A percentile compares a stretch with the other conserved stretches of the same genome.
Conservation (phyloP, 2,113 vertebrate species). For the Tautogolabrus adspersus region DNA sequence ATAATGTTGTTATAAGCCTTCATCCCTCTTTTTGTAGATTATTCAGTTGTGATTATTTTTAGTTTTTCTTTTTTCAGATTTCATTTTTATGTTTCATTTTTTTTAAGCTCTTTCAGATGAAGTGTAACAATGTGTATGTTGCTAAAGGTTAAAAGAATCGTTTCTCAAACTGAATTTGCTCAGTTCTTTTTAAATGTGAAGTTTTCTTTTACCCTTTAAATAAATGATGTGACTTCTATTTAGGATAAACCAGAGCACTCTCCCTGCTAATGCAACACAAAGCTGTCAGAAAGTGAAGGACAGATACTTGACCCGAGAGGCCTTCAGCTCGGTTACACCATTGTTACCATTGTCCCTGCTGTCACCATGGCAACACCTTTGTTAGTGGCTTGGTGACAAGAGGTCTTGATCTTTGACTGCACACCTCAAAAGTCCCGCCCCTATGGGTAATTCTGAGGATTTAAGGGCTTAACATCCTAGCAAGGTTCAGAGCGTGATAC, state of each 20-base stretch:
- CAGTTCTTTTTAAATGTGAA: too few relatives aligned
- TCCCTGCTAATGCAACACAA: conserved; percentile 8
- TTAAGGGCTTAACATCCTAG: not conserved
- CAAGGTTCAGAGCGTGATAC: not conserved
- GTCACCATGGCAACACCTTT: conserved; percentile 54
- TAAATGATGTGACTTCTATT: not conserved
- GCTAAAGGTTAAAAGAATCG: too few relatives aligned
- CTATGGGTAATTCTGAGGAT: conserved; percentile 23
- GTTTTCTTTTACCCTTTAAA: too few relatives aligned
- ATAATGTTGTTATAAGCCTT: too few relatives aligned
- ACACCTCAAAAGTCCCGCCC: conserved; percentile 18
- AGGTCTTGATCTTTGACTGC: conserved; percentile 47
- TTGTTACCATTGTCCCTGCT: conserved; percentile 38
- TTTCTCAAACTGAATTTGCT: too few relatives aligned
- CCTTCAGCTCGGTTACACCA: conserved; percentile 6
- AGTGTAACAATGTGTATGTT: too few relatives aligned
- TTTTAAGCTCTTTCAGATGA: too few relatives aligned
- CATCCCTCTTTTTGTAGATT: too few relatives aligned
- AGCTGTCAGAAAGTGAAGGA: conserved; percentile 31
- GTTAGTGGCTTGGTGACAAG: conserved; percentile 28
- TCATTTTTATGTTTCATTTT: too few relatives aligned
- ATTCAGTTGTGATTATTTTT: too few relatives aligned
- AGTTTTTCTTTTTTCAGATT: too few relatives aligned
- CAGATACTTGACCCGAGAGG: conserved; percentile 51
- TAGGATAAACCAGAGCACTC: not conserved